Evolutionary conservation across 1,140 invertebrate species (phyloP).

Genomic region (Scaptomyza hsui): DNA sequence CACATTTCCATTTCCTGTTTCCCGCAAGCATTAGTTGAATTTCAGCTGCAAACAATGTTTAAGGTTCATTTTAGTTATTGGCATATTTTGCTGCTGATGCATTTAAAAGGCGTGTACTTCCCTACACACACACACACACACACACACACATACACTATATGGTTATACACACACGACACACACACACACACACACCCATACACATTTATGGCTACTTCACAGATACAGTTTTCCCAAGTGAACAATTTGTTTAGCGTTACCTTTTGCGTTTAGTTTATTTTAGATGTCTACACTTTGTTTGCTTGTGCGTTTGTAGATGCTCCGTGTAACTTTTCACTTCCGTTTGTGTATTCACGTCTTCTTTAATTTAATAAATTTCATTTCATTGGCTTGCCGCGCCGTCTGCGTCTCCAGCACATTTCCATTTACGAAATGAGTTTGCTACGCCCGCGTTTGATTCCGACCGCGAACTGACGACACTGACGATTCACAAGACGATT

Average conservation of each 20-base stretch:
- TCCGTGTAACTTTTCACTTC: no score
- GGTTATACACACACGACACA: constrained; percentile 11
- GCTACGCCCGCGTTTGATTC: constrained; percentile 45
- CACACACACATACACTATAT: constrained; percentile 2
- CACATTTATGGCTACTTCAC: constrained; percentile 40
- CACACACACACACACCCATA: constrained; percentile 16
- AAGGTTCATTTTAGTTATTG: constrained; percentile 47
- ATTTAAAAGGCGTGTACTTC: constrained; percentile 72
- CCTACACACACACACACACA: constrained; percentile 35
- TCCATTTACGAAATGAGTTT: constrained; percentile 60
- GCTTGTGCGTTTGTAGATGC: background rate
- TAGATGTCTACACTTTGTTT: constrained; percentile 18
- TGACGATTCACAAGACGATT: constrained; percentile 17
- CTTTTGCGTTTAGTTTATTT: constrained; percentile 69
- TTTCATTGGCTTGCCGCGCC: constrained; percentile 52
- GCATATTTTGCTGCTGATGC: constrained; percentile 56
- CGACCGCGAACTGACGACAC: constrained; percentile 37
- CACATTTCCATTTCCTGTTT: constrained; percentile 47
- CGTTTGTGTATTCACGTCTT: constrained; percentile 63
- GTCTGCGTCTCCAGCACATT: constrained; percentile 56
- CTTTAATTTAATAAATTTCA: constrained; percentile 81
- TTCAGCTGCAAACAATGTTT: constrained; percentile 23
- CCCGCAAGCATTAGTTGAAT: constrained; percentile 24
- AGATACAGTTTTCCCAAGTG: constrained; percentile 69
- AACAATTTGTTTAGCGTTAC: constrained; percentile 60